A percentile compares a stretch with the other conserved stretches of the same genome.
Evolutionary conservation across 2,797 vertebrate genomes (phyloP).

Genomic region (Cyprinella venusta): DNA sequence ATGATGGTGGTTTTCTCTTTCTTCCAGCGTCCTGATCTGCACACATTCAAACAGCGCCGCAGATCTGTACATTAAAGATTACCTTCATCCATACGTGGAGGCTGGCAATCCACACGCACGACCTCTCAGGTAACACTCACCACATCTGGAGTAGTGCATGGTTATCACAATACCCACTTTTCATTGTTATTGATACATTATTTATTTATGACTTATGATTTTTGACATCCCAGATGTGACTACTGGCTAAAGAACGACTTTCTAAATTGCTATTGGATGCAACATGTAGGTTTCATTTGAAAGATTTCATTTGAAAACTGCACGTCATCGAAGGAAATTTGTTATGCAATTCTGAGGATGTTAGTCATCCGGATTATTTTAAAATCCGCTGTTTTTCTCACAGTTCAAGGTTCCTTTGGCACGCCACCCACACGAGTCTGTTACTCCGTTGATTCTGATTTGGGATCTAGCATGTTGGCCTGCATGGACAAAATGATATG

Average conservation of each 20-base stretch:
- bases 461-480: not conserved
- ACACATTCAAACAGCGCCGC: constrained; percentile 99
- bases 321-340: not conserved
- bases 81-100: constrained; percentile 99
- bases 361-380: constrained; percentile 9
- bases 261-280: not conserved
- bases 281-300: not conserved
- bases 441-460: constrained; percentile 2
- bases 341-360: constrained; percentile 9
- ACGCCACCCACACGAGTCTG: constrained; percentile 37
- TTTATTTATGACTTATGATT: not conserved
- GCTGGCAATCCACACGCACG: constrained; percentile 97
- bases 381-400: not conserved
- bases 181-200: not conserved
- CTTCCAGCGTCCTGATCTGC: constrained; percentile 95
- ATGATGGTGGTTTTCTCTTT: not conserved
- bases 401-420: constrained; percentile 26
- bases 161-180: too few species aligned
- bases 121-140: constrained; percentile 91
- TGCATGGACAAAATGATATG: not conserved
- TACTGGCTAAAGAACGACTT: not conserved
- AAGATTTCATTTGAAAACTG: not conserved
- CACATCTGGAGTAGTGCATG: not conserved
- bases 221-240: not conserved
- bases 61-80: constrained; percentile 99